Evolutionary conservation across 2,113 vertebrate genomes (phyloP), one percentile per base, ranked within the genome.

Genomic region (Sapayoa aenigma): DNA sequence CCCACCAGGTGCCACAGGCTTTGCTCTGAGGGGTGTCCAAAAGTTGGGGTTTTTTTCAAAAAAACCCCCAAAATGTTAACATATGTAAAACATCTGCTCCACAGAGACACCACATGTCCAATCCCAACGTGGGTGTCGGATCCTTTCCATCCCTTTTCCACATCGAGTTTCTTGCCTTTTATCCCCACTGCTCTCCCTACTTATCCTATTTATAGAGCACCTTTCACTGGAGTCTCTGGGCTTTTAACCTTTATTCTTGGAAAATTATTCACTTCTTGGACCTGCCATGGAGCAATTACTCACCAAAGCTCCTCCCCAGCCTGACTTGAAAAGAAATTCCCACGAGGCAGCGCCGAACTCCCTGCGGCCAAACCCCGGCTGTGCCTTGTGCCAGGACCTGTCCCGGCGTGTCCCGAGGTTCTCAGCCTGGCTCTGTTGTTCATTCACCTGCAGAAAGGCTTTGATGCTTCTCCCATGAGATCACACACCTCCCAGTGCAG

Each of bases 191-290:
- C 73, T 66, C 90, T 94, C 46, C 88, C 88, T 44, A 4, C 87
- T 72, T 17, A 42, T 65, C 91, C 94, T 95, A 94, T 96, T 97
- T 91, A 93, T 95, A 93, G 89, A 87, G 50, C 1, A 0, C 63
- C 35, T 84, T 91, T 87, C 91, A 22, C 2, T 62, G 71, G 58
- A 76, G 18, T 73, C 58, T 62, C 39, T 17, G 41, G 87, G 81
- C 67, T 94, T 88, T 85, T 95, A 95, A 93, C 84, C 91, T 95
- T 96, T 91, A 85, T 94, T 95, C 93, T 77, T 95, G 96, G 95
- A 95, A 90, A 90, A 94, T 90, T 95, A 85, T 95, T 94, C 95
- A 94, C 72, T 91, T 80, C 93, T 95, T 94, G 84, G 95, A 93
- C 81, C 63, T 95, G 87, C 82, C 7, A 2, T 2, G 47, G 74